A percentile compares a stretch with the other conserved stretches of the same genome.
Conservation (phyloP, 2,797 vertebrate species). For the Halcyon badia region DNA sequence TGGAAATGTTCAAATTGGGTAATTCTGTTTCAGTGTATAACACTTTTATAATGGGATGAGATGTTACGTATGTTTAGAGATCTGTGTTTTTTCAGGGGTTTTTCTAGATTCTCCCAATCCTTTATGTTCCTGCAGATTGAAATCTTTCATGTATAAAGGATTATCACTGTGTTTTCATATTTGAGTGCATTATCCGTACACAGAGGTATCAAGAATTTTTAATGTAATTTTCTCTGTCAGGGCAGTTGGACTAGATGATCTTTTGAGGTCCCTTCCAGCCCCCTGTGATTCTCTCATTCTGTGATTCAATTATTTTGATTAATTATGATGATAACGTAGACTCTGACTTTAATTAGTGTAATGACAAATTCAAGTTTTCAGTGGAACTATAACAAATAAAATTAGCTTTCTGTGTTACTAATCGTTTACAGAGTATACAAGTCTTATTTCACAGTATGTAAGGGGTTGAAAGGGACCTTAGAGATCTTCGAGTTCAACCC, state of each 20-base stretch:
- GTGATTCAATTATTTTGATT: too few species aligned
- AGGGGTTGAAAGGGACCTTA: too few species aligned
- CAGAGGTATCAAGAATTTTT: not conserved
- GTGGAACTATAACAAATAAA: constrained; percentile 32
- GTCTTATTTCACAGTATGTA: too few species aligned
- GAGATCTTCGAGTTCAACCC: too few species aligned
- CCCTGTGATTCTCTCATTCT: too few species aligned
- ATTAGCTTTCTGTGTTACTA: constrained; percentile 8
- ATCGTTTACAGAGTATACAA: constrained; percentile 17
- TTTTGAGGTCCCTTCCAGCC: too few species aligned
- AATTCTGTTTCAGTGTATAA: not conserved
- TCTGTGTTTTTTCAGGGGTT: not conserved
- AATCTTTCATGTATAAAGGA: too few species aligned
- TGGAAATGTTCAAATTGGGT: not conserved
- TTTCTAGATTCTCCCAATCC: not conserved
- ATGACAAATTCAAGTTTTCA: constrained; percentile 57
- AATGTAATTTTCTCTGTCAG: too few species aligned
- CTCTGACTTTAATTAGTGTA: constrained; percentile 11
- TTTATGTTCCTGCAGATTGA: not conserved
- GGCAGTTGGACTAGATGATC: too few species aligned
- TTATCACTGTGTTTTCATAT: not conserved
- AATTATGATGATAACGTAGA: constrained; percentile 23
- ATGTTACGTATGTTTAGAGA: not conserved
- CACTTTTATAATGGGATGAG: not conserved
- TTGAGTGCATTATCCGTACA: not conserved